Evolutionary conservation across 2,113 vertebrate species (phyloP).

Genomic region (Neomonachus schauinslandi): DNA sequence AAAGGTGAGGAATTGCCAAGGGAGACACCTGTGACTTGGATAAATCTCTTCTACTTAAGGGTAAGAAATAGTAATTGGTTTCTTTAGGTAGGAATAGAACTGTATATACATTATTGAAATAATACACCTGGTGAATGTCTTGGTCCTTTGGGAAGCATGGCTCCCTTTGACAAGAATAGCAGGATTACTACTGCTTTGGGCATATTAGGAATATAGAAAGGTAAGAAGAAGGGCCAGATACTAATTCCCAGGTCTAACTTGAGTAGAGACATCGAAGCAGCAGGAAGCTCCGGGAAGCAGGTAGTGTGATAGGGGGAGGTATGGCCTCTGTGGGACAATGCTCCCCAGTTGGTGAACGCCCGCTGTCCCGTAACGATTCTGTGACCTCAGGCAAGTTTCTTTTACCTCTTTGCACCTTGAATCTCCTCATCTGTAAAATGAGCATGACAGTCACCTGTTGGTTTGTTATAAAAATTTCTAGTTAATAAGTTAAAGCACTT

Average conservation of each 20-base stretch:
- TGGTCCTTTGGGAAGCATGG: background rate
- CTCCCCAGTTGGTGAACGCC: no score
- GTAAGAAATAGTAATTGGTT: background rate
- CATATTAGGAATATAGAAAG: background rate
- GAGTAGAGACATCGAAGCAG: background rate
- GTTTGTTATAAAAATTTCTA: background rate
- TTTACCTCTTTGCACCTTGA: background rate
- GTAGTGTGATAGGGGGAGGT: rapidly evolving
- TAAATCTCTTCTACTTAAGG: background rate
- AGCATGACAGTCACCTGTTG: background rate
- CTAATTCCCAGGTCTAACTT: background rate
- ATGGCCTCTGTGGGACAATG: background rate
- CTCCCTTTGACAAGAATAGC: background rate
- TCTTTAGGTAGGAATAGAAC: background rate
- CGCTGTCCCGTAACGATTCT: background rate
- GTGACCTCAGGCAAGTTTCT: background rate
- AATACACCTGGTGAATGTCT: background rate
- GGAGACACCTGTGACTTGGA: background rate
- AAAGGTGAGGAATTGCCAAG: background rate
- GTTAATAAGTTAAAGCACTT: background rate
- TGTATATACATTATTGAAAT: background rate
- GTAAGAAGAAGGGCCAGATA: background rate
- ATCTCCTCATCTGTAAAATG: background rate
- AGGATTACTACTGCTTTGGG: background rate
- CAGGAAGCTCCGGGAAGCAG: background rate